Conservation (phyloP, 2,888 invertebrate genomes). For the Schrankia costaestrigalis region DNA sequence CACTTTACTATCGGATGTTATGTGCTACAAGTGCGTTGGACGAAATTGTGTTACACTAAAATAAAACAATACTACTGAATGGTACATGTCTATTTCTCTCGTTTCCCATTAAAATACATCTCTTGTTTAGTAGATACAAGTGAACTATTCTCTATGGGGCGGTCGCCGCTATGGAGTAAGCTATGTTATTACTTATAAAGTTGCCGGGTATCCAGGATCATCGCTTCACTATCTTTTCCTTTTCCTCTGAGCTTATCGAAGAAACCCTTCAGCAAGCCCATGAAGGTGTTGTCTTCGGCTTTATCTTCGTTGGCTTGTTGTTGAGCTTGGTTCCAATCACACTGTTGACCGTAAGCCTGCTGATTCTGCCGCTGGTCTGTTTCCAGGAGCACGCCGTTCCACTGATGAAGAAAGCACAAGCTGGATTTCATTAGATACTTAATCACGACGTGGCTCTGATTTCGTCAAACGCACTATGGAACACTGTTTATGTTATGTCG, state of each 20-base stretch:
- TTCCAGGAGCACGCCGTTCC: conserved; percentile 48
- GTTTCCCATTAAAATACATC: not conserved
- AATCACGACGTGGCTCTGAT: conserved; percentile 62
- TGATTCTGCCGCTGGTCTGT: conserved; percentile 17
- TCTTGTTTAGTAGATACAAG: conserved; percentile 7
- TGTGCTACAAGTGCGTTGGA: conserved; percentile 65
- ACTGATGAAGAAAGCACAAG: conserved; percentile 76
- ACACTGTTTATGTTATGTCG: conserved; percentile 40
- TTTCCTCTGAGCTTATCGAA: conserved; percentile 46
- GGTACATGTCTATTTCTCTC: conserved; percentile 15
- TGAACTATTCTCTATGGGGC: not conserved
- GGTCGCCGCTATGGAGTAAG: conserved; percentile 7
- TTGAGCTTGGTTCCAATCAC: conserved; percentile 4
- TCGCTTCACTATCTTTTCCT: conserved; percentile 41
- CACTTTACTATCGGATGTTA: conserved; percentile 26
- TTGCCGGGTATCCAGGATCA: conserved; percentile 28
- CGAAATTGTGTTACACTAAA: conserved; percentile 41
- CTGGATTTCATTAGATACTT: conserved; percentile 75
- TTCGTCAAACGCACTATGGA: conserved; percentile 75
- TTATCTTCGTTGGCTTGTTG: conserved; percentile 23
- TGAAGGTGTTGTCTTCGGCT: conserved; percentile 37
- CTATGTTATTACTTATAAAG: not conserved
- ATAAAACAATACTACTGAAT: conserved; percentile 21
- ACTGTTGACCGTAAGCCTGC: not conserved
- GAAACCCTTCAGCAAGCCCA: conserved; percentile 55